Conservation (phyloP, 2,113 vertebrate species). For the Platycercus adscitus region DNA sequence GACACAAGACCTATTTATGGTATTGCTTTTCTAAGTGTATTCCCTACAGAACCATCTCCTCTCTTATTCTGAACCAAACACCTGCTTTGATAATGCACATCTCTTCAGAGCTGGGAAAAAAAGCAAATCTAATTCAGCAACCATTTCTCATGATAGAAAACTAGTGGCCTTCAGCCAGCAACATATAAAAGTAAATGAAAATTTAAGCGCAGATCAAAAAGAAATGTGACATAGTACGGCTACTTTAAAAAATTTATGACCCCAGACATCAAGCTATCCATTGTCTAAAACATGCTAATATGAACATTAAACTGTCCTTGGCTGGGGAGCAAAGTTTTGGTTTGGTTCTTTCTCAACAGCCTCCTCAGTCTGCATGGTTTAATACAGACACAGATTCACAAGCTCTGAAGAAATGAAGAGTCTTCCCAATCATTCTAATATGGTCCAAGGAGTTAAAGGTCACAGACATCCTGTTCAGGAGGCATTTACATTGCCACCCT, state of each 20-base stretch:
- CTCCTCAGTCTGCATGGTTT: neutral
- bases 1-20: constrained; percentile 72
- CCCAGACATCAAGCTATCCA: constrained; percentile 31
- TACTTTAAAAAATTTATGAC: constrained; percentile 67
- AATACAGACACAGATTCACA: neutral
- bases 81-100: constrained; percentile 61
- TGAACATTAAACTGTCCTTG: constrained; percentile 58
- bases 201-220: constrained; percentile 57
- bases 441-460: neutral
- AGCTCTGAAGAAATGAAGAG: neutral
- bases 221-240: constrained; percentile 21
- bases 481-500: neutral
- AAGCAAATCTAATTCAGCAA: constrained; percentile 56
- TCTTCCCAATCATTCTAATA: neutral
- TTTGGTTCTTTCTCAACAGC: neutral
- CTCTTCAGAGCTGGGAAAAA: neutral
- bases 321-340: constrained; percentile 13
- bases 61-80: constrained; percentile 64
- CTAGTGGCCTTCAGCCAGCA: constrained; percentile 32
- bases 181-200: constrained; percentile 70
- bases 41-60: constrained; percentile 64
- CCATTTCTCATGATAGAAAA: constrained; percentile 66
- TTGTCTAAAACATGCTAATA: constrained; percentile 67
- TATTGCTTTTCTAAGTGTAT: constrained; percentile 62
- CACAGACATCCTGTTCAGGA: neutral